phyloP scores from a whole-genome alignment of 2,113 vertebrate species.

The Elachura formosa region DNA sequence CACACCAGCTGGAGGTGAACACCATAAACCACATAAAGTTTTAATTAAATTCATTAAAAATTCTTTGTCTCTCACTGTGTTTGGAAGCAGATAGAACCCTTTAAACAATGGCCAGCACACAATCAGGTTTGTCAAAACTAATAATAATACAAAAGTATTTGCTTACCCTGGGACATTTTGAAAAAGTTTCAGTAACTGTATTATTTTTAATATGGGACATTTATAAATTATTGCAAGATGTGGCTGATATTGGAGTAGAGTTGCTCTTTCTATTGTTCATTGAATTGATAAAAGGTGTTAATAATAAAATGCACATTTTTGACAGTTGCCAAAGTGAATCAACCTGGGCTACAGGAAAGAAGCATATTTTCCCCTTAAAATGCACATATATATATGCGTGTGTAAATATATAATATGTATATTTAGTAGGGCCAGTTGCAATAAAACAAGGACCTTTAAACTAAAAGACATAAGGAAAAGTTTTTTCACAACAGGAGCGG shows the following conservation, averaged over 20 bases:
- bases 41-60: slow-evolving; percentile 79
- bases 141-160: slow-evolving; percentile 52
- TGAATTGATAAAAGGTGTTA: slow-evolving; percentile 55
- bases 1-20: slow-evolving; percentile 62
- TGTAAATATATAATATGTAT: background rate
- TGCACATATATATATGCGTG: too few relatives aligned
- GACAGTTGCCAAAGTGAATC: slow-evolving; percentile 52
- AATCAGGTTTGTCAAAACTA: slow-evolving; percentile 75
- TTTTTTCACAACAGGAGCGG: background rate
- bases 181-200: slow-evolving; percentile 65
- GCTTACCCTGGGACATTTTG: slow-evolving; percentile 45
- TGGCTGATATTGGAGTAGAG: slow-evolving; percentile 55
- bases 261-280: slow-evolving; percentile 42
- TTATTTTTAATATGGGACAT: slow-evolving; percentile 70
- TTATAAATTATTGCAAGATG: slow-evolving; percentile 79
- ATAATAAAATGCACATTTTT: slow-evolving; percentile 68
- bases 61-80: slow-evolving; percentile 67
- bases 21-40: slow-evolving; percentile 70
- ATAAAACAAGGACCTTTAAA: background rate
- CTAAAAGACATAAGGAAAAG: background rate
- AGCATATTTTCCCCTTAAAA: background rate
- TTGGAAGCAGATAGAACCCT: slow-evolving; percentile 68
- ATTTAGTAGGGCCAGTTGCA: background rate
- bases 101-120: slow-evolving; percentile 69
- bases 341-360: slow-evolving; percentile 21